phyloP scores from a whole-genome alignment of 2,113 vertebrate species.

The Varanus komodoensis region DNA sequence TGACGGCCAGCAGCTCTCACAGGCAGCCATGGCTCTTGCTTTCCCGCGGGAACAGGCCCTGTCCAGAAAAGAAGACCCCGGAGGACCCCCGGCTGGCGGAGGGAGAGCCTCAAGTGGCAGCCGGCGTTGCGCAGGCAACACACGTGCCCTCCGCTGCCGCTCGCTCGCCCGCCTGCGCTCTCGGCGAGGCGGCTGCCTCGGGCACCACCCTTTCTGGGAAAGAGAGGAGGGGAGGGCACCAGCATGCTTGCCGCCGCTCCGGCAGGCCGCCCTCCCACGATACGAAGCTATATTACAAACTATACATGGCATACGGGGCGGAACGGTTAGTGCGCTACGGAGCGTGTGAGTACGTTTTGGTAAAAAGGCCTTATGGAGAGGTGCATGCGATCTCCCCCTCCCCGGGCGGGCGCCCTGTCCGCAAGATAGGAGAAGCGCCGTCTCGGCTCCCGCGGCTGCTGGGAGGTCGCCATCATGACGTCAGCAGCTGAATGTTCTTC shows the following conservation, averaged over 20 bases:
- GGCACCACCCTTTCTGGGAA: not conserved
- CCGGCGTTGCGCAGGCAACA: not conserved
- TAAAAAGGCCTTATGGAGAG: constrained; percentile 65
- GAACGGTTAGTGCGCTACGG: constrained; percentile 23
- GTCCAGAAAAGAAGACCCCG: not conserved
- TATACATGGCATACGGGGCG: constrained; percentile 34
- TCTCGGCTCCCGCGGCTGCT: constrained; percentile 45
- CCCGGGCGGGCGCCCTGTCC: constrained; percentile 53
- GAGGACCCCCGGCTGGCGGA: not conserved
- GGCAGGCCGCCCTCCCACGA: constrained; percentile 44
- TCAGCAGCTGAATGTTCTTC: constrained; percentile 93
- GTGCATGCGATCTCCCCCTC: constrained; percentile 77
- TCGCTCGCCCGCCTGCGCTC: not conserved
- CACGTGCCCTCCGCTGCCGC: not conserved
- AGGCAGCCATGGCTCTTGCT: not conserved
- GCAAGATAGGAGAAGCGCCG: not conserved
- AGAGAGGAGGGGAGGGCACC: not conserved
- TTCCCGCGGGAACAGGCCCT: not conserved
- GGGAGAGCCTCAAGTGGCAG: not conserved
- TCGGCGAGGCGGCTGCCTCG: constrained; percentile 10
- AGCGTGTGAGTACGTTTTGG: constrained; percentile 43
- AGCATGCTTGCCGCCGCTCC: constrained; percentile 35
- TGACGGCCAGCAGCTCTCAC: not conserved
- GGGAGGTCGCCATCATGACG: constrained; percentile 81
- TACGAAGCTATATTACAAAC: constrained; percentile 47